Evolutionary conservation across 2,797 vertebrate species (phyloP).

Genomic region (Melanotaenia trifasciata): DNA sequence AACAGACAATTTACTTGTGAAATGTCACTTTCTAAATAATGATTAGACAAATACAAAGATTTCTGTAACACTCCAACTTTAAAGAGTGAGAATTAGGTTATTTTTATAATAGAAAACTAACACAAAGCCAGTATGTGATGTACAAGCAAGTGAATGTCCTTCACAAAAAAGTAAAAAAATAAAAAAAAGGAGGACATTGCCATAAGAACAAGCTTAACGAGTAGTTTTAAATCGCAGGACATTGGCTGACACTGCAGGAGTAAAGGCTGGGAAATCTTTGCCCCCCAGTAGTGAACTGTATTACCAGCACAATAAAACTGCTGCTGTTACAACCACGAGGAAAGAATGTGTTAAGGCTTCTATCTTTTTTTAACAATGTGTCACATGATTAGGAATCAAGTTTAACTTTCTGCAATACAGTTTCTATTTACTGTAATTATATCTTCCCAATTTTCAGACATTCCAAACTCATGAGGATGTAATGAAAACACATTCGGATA

Average conservation of each 20-base stretch:
- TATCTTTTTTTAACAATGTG: not conserved
- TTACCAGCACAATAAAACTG: not conserved
- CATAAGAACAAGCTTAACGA: not conserved
- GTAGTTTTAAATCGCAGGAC: constrained; percentile 3
- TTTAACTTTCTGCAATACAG: not conserved
- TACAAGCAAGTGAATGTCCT: too few relatives aligned
- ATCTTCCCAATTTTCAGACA: not conserved
- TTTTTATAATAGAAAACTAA: too few relatives aligned
- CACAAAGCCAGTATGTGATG: too few relatives aligned
- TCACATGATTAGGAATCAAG: constrained; percentile 11
- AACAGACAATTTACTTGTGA: constrained; percentile 5
- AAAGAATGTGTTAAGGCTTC: not conserved
- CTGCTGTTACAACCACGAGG: not conserved
- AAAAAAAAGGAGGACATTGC: too few relatives aligned
- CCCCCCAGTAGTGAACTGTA: constrained; percentile 9
- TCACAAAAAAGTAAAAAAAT: too few relatives aligned
- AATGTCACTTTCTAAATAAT: not conserved
- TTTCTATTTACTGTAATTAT: constrained; percentile 5
- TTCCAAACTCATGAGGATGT: not conserved
- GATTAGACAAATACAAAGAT: not conserved
- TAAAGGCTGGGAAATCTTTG: constrained; percentile 8
- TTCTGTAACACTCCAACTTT: not conserved
- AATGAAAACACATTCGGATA: not conserved
- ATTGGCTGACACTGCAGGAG: not conserved
- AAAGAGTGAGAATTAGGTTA: too few relatives aligned